Evolutionary conservation across 2,113 vertebrate species (phyloP), one percentile per base, ranked within the genome.

Genomic region (Synodontis membranacea): DNA sequence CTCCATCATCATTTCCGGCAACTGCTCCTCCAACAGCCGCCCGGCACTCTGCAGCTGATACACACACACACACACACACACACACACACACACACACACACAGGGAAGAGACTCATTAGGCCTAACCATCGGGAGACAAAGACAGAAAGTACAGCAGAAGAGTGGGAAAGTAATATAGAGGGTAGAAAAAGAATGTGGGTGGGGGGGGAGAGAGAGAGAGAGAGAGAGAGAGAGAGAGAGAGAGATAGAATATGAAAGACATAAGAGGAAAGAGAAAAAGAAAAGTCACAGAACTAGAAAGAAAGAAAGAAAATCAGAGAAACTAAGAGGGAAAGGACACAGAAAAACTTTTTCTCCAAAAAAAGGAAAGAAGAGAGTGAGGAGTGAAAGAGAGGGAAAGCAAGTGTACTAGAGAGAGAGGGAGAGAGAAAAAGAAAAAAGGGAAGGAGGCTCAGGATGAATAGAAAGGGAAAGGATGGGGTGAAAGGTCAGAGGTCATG

Each of bases 1-100:
- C 94, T 99, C 97, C 0, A 94, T 96, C 98, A 99, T 99, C 98
- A 99, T 97, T 94, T 98, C 97, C 0, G 98, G 98, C 91, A 99
- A 94, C 96, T 99, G 98, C 90, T 98, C 98, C 92, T 99, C 98
- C 92, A 99, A 95, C 86, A 99, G 95, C 46, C 95, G 95, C 58
- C 98, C 98, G 0, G 96, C 95, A 91, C 97, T 99, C 93, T 99
- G 98, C 92, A 99, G 93, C 98, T 99, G 95, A 82, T 64, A 64
- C 72, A 48, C 84, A 78, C 72, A 64, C 83, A 62, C 58, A 0
- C 7, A 88, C 80, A 87, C 74, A 92, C 91, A 52, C 82, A 84
- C 84, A 62, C 84, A 62, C 56, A 0, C 7, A 88, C 78, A 87
- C 70, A 92, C 91, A 54, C 80, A 85, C 83, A 58, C 66, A 84